phyloP scores from a whole-genome alignment of 2,888 invertebrate species.

The Morpho helenor region DNA sequence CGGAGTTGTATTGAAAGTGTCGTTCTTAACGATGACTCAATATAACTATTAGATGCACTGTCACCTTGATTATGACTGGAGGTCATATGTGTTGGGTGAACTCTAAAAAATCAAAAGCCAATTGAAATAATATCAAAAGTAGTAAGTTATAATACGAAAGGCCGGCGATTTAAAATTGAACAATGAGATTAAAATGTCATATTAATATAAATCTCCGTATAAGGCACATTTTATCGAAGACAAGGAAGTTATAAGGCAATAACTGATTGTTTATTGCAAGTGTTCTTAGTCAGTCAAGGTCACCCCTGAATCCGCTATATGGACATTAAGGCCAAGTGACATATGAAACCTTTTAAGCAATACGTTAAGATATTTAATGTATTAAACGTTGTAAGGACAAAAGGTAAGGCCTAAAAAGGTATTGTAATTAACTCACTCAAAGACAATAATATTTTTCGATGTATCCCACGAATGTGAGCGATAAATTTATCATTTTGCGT shows the following conservation, averaged over 20 bases:
- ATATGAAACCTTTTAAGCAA: constrained; percentile 7
- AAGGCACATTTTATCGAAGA: constrained; percentile 7
- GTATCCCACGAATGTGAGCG: no score
- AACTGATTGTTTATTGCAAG: constrained; percentile 8
- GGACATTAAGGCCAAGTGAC: constrained; percentile 11
- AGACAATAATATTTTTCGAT: no score
- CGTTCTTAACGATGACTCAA: no score
- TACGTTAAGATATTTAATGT: constrained; percentile 5
- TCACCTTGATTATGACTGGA: no score
- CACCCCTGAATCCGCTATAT: constrained; percentile 1
- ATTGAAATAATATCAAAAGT: no score
- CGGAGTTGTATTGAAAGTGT: no score
- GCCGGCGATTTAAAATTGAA: neutral
- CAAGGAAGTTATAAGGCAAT: constrained; percentile 18
- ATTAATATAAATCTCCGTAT: neutral
- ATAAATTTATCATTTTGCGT: no score
- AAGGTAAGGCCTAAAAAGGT: neutral
- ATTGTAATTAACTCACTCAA: no score
- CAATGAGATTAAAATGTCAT: constrained; percentile 15
- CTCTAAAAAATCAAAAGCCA: no score
- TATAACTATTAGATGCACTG: no score
- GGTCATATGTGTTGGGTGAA: no score
- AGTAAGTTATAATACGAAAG: no score
- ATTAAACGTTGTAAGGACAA: neutral
- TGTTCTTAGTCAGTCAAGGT: constrained; percentile 24